Evolutionary conservation across 2,888 invertebrate genomes (phyloP).

Genomic region (Apodemia hepburni): DNA sequence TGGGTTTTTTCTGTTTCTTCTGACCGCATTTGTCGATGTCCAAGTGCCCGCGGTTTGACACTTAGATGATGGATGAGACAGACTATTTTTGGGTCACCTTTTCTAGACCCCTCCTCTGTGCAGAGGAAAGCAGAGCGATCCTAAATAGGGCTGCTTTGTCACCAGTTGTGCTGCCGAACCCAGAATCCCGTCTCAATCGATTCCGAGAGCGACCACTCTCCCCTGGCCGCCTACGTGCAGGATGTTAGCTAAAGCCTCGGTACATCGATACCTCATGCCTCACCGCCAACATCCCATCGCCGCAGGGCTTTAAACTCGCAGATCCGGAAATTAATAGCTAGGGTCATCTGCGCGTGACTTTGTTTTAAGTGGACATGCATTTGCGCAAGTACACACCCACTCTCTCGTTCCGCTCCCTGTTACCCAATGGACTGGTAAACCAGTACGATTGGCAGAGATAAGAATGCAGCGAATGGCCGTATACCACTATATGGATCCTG

Average conservation of each 20-base stretch:
- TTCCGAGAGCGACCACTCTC: not conserved
- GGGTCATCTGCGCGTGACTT: not conserved
- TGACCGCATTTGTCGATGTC: too few species aligned
- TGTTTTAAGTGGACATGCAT: not conserved
- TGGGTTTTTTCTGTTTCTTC: too few species aligned
- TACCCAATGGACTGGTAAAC: too few species aligned
- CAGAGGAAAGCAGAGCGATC: too few species aligned
- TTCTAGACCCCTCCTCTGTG: too few species aligned
- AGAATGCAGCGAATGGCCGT: too few species aligned
- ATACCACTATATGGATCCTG: too few species aligned
- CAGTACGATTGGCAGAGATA: too few species aligned
- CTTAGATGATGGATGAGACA: too few species aligned
- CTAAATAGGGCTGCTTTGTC: too few species aligned
- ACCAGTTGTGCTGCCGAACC: not conserved
- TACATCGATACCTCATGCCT: not conserved
- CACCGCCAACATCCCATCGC: not conserved
- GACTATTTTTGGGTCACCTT: too few species aligned
- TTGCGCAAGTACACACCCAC: not conserved
- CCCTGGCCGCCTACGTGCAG: not conserved
- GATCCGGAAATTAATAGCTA: not conserved
- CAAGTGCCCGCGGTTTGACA: too few species aligned
- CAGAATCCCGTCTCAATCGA: not conserved
- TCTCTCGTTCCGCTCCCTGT: not conserved
- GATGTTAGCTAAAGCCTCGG: not conserved
- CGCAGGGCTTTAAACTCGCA: not conserved